Evolutionary conservation across 2,888 invertebrate species (phyloP).

Genomic region (Nemurella pictetii): DNA sequence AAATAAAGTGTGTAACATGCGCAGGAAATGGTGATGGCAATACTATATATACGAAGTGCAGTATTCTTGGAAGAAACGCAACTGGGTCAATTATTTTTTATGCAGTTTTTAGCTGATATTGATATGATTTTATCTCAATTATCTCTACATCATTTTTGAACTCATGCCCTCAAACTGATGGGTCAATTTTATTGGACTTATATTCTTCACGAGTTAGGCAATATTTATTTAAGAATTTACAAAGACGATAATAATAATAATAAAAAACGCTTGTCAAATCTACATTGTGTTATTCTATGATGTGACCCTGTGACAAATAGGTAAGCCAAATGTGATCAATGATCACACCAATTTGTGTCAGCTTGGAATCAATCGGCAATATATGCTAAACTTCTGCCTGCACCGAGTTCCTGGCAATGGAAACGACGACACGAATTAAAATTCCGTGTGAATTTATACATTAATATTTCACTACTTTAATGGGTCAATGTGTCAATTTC

Average conservation of each 20-base stretch:
- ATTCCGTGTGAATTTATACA: neutral
- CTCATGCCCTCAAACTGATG: neutral
- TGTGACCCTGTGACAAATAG: too few relatives aligned
- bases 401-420: too few relatives aligned
- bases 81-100: neutral
- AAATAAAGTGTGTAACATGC: neutral
- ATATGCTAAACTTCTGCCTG: too few relatives aligned
- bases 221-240: neutral
- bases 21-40: neutral
- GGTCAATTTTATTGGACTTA: neutral
- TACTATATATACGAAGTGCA: neutral
- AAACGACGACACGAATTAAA: neutral
- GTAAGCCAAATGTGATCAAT: too few relatives aligned
- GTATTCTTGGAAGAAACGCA: neutral
- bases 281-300: too few relatives aligned
- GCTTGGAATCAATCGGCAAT: too few relatives aligned
- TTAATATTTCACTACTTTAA: neutral
- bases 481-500: neutral
- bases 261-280: too few relatives aligned
- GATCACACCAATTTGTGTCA: too few relatives aligned
- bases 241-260: too few relatives aligned
- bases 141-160: neutral
- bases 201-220: too few relatives aligned
- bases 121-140: neutral
- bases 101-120: neutral